Evolutionary conservation across 2,113 vertebrate genomes (phyloP).

Genomic region (Rhagologus leucostigma): DNA sequence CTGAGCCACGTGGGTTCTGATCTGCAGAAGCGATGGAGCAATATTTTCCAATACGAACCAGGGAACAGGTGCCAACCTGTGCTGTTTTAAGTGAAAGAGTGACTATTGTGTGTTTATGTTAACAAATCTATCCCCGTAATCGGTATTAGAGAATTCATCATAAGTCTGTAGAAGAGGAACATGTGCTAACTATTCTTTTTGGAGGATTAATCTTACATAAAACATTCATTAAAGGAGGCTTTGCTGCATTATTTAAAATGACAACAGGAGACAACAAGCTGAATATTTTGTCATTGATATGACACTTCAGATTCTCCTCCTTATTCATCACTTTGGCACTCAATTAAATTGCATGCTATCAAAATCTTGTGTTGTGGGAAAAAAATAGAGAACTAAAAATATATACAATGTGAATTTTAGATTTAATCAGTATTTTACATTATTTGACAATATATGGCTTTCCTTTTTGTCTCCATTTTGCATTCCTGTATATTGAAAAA

Average conservation of each 20-base stretch:
- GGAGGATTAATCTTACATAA: conserved; percentile 21
- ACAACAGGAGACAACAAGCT: conserved; percentile 30
- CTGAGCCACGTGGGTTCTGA: not conserved
- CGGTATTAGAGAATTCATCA: not conserved
- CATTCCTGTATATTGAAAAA: not conserved
- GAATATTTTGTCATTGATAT: conserved; percentile 40
- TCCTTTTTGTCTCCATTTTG: not conserved
- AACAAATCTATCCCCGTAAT: not conserved
- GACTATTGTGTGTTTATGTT: not conserved
- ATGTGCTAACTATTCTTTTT: not conserved
- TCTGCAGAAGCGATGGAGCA: not conserved
- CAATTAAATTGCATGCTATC: conserved; percentile 7
- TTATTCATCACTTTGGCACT: conserved; percentile 6
- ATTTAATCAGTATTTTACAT: not conserved
- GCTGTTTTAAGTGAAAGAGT: not conserved
- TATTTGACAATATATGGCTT: not conserved
- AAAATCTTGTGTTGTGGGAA: not conserved
- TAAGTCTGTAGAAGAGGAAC: not conserved
- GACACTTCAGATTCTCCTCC: conserved; percentile 19
- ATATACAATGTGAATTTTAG: not conserved
- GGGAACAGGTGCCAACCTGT: not conserved
- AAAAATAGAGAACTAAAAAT: not conserved
- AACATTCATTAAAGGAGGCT: conserved; percentile 26
- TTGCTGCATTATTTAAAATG: conserved; percentile 47
- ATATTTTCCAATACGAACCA: not conserved